phyloP scores from a whole-genome alignment of 1,140 invertebrate genomes.

The Rhopalosiphum maidis region DNA sequence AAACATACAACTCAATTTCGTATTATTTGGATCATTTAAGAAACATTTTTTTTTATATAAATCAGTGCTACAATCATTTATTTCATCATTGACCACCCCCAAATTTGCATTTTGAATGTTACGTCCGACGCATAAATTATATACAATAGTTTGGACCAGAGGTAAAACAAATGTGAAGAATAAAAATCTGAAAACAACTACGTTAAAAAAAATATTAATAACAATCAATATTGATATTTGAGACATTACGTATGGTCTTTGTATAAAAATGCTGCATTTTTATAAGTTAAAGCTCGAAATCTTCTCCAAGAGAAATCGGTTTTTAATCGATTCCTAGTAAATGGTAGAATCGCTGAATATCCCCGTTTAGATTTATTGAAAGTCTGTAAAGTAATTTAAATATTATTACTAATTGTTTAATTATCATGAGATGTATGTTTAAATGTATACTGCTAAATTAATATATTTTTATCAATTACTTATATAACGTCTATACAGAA shows the following conservation, averaged over 20 bases:
- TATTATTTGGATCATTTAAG: neutral
- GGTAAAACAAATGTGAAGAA: slow-evolving; percentile 90
- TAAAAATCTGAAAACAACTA: slow-evolving; percentile 71
- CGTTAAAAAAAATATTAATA: neutral
- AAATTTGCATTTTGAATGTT: slow-evolving; percentile 84
- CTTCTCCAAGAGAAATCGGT: slow-evolving; percentile 44
- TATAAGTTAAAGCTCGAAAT: slow-evolving; percentile 29
- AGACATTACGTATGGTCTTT: slow-evolving; percentile 30
- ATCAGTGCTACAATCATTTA: slow-evolving; percentile 60
- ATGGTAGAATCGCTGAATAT: neutral
- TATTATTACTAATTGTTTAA: neutral
- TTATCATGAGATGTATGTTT: neutral
- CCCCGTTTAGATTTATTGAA: neutral
- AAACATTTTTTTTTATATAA: slow-evolving; percentile 14
- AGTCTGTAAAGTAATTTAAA: slow-evolving; percentile 19
- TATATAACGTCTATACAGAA: too few relatives aligned
- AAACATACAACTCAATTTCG: slow-evolving; percentile 46
- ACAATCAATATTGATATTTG: neutral
- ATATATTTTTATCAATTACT: too few relatives aligned
- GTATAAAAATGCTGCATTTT: slow-evolving; percentile 34
- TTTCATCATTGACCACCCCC: slow-evolving; percentile 84
- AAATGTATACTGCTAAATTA: neutral
- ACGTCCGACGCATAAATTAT: slow-evolving; percentile 91
- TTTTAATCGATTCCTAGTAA: neutral
- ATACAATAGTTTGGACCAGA: slow-evolving; percentile 88